Base-by-base conservation (phyloP, 2,888 invertebrate species). In the Drosophila leonis region DNA sequence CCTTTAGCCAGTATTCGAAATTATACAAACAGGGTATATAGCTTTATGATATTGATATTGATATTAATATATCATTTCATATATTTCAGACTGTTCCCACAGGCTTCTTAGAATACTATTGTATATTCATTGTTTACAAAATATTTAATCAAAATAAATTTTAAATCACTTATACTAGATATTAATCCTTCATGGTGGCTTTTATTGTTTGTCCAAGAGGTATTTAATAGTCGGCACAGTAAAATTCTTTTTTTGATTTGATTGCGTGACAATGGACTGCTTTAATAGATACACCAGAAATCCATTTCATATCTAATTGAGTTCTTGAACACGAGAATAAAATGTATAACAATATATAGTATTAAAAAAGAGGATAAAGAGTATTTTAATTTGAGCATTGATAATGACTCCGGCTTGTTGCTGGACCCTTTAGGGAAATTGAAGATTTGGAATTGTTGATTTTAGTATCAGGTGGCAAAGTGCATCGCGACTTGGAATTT, bases 261-360 rank as follows among this genome's bases (percentile, higher is more conserved):
- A 8, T 60, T 37, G 69, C 72, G 72, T 73, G 72, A 49, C 75
- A 52, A 59, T 10, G 24, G n/a, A 24, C 33, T 20, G 49, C n/a
- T 15, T 31, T 13, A 4, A 8, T 35, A 2, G 42, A 27, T 33
- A 75, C 74, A 78, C 13, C 41, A 57, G 12, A 75, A 72, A 49
- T 56, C 41, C 74, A 71, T 71, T 71, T 56, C 15, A 24, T 8
- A 31, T 42, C 27, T 33, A 35, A 46, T 51, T 52, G 7, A n/a
- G n/a, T 52, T 29, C 24, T 35, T 24, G 48, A 49, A 49, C 48
- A 49, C 12, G 31, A 31, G 6, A 18, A 31, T 18, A 10, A 18
- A 10, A n/a, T 10, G 48, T 3, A 48, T 29, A 48, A n/a, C 48
- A 29, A 18, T 12, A 49, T 20, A 13, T 12, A 1, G 8, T 12